Base-by-base conservation (phyloP, 2,888 invertebrate species). In the Ryuthela nishihirai region DNA sequence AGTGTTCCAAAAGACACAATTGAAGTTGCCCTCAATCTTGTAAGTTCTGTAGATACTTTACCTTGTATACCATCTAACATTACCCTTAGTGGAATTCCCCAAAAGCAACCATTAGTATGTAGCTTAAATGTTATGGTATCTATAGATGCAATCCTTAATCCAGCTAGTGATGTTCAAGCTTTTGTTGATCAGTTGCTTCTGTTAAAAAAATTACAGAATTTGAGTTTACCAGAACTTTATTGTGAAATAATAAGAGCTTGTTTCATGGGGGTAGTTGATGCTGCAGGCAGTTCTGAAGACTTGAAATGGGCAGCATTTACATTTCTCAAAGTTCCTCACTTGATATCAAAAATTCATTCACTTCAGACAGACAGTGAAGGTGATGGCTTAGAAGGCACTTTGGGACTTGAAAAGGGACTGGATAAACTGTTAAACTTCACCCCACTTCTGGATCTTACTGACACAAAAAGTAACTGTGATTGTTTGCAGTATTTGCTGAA, bases 231-330 rank as follows among this genome's bases (percentile, higher is more conserved):
- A 1, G 82, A 89, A 65, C 74, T 95, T 0, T 93, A 88, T 71
- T 87, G 88, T 72, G 94, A 95, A 78, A 80, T 95, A 25, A 86
- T 94, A 67, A 80, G 93, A 64, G 88, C 91, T 0, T 89, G 91
- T 69, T 83, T 94, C 56, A 83, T 94, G 70, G 89, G 90, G n/a
- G 75, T 95, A 4, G 86, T 90, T 70, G 90, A 92, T 74, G 87
- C 87, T 0, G 84, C 85, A 46, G 87, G 86, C 67, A 87, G 86
- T 39, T 82, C 85, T 7, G 87, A 88, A 67, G 43, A 59, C 17
- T 85, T 91, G 4, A 83, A 91, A 69, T 94, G 94, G 92, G 90
- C 91, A 12, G 92, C 94, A 9, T 93, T 94, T 72, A 88, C 89
- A 0, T 94, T 93, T 71, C 80, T 95, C 7, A 94, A 94, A 78